Conservation (phyloP, 2,888 invertebrate genomes). For the Gasteruption jaculator region DNA sequence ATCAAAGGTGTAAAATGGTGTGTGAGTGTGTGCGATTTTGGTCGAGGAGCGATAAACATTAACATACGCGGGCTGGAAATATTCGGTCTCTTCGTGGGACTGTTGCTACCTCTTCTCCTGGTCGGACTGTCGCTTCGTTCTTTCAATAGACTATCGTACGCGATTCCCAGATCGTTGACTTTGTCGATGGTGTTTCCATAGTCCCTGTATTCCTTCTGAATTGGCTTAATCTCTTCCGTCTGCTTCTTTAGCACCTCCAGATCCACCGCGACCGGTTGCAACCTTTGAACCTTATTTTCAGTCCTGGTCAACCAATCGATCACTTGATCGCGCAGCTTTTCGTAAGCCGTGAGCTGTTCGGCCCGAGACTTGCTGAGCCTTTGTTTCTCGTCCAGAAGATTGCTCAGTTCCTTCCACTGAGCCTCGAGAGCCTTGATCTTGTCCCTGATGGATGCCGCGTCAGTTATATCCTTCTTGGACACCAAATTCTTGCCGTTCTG, state of each 20-base stretch:
- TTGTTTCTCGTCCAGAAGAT: conserved; percentile 77
- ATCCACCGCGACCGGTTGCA: conserved; percentile 85
- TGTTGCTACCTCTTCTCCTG: conserved; percentile 68
- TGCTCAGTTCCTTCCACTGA: conserved; percentile 84
- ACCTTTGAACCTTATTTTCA: conserved; percentile 70
- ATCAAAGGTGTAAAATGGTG: neutral
- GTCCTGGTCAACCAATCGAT: conserved; percentile 79
- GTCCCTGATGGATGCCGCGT: conserved; percentile 77
- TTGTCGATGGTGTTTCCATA: conserved; percentile 82
- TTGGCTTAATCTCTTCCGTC: conserved; percentile 76
- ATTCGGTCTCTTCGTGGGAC: conserved; percentile 75
- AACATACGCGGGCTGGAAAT: conserved; percentile 31
- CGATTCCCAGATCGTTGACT: conserved; percentile 82
- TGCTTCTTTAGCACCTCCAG: conserved; percentile 80
- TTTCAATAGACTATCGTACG: conserved; percentile 76
- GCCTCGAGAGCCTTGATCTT: conserved; percentile 81
- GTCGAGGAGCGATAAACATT: neutral
- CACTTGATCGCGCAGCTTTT: conserved; percentile 76
- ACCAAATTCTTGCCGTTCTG: conserved; percentile 77
- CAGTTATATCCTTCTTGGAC: conserved; percentile 82
- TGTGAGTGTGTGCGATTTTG: neutral
- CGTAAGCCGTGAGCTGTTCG: conserved; percentile 83
- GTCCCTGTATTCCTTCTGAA: conserved; percentile 85
- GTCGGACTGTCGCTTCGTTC: conserved; percentile 79
- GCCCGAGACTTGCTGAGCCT: conserved; percentile 78